phyloP scores from a whole-genome alignment of 1,140 invertebrate genomes.

The Lucilia cuprina region DNA sequence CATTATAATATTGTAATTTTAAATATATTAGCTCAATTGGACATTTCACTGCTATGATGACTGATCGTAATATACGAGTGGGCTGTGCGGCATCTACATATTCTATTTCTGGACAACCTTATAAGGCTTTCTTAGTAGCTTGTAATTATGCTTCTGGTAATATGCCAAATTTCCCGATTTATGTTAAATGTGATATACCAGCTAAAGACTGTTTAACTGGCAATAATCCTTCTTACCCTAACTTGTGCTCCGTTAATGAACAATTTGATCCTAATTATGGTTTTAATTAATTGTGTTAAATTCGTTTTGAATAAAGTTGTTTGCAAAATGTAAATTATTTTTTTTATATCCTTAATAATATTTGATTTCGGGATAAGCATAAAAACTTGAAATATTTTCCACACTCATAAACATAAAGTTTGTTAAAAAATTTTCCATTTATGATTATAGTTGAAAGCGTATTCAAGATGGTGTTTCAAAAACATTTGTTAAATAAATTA shows the following conservation, averaged over 20 bases:
- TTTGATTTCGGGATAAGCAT: no score
- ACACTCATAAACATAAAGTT: no score
- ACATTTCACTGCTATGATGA: slow-evolving; percentile 54
- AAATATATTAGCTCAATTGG: slow-evolving; percentile 42
- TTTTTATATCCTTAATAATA: no score
- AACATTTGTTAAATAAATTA: no score
- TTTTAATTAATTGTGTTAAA: neutral
- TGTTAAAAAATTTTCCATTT: no score
- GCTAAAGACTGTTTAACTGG: slow-evolving; percentile 43
- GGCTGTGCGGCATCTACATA: slow-evolving; percentile 47
- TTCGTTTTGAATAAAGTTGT: no score
- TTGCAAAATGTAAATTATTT: no score
- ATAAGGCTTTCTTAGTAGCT: neutral
- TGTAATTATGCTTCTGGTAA: neutral
- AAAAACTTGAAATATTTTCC: no score
- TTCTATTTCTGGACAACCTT: neutral
- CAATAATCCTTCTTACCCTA: slow-evolving; percentile 46
- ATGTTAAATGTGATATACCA: slow-evolving; percentile 23
- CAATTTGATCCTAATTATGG: slow-evolving; percentile 29
- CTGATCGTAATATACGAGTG: slow-evolving; percentile 51
- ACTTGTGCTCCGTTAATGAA: slow-evolving; percentile 47
- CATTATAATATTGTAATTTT: neutral
- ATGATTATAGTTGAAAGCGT: no score
- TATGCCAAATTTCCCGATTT: neutral
- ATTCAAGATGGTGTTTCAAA: no score